Evolutionary conservation across 2,797 vertebrate genomes (phyloP), one percentile per base, ranked within the genome.

Genomic region (Galagoides demidoff): DNA sequence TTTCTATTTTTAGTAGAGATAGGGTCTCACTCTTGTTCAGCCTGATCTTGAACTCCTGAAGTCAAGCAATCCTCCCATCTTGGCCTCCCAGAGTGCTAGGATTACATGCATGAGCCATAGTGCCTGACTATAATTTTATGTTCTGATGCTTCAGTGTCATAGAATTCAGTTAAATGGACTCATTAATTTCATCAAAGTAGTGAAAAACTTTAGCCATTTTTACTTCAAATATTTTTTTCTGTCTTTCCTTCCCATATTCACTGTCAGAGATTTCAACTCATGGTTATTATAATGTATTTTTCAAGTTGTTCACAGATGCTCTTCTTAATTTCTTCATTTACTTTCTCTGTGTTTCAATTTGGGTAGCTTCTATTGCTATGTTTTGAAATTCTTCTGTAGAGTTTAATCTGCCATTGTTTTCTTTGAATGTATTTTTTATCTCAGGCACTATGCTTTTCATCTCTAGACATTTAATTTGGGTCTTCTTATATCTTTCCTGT

Each of bases 301-400:
- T 70, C 2, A 55, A 57, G 12, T 45, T 88, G 17, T 79, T 81
- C 52, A 83, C 0, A 12, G 9, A 64, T 39, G 5, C 1, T 45
- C 55, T 71, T 70, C 25, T 78, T 23, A 39, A 70, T 49, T 63
- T 64, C 23, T 85, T 95, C 29, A 57, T 16, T 89, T 37, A 79
- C 70, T 84, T 29, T 89, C 61, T 52, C 43, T 90, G 16, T 73
- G 37, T 86, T 85, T 96, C 39, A 71, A 6, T 92, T 49, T 92
- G 39, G 34, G 19, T 90, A 31, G 22, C 90, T 94, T 84, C 25
- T 61, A 57, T 59, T 57, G 61, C 29, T 68, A 63, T 3, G 68
- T n/a, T 31, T 90, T 87, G 6, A 87, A 73, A 63, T 78, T 78
- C 49, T 86, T 92, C 31, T 66, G 3, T 3, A 64, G 9, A 83